Conservation (phyloP, 2,888 invertebrate genomes). For the Standfussiana lucernea region DNA sequence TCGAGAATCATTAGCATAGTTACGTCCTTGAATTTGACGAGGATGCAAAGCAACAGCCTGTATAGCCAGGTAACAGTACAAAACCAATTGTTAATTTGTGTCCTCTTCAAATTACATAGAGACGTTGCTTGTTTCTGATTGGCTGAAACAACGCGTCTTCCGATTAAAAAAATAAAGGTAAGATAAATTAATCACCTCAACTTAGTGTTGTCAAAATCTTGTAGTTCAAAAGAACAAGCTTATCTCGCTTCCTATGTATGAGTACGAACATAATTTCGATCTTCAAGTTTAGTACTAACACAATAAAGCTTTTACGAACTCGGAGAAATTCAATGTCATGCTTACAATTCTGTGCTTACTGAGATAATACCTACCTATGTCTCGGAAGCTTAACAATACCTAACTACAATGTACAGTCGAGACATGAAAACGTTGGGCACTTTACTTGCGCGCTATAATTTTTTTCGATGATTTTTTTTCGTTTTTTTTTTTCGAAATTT, state of each 20-base stretch:
- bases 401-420: not conserved
- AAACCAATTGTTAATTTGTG: too few species aligned
- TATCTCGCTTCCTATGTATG: constrained; percentile 3
- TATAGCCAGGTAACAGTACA: too few species aligned
- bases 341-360: constrained; percentile 21
- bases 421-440: not conserved
- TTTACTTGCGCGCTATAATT: too few species aligned
- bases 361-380: constrained; percentile 10
- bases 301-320: constrained; percentile 48
- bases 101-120: too few species aligned
- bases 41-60: too few species aligned
- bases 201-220: not conserved
- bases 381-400: not conserved
- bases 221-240: constrained; percentile 1
- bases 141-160: too few species aligned
- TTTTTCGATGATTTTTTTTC: too few species aligned
- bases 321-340: constrained; percentile 37
- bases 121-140: too few species aligned
- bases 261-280: constrained; percentile 24
- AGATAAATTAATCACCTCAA: not conserved
- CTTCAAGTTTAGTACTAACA: constrained; percentile 40
- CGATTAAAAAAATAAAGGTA: too few species aligned
- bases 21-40: too few species aligned
- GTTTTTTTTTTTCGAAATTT: too few species aligned
- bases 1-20: too few species aligned